Evolutionary conservation across 2,113 vertebrate genomes (phyloP).

Genomic region (Microcebus lehilahytsara): DNA sequence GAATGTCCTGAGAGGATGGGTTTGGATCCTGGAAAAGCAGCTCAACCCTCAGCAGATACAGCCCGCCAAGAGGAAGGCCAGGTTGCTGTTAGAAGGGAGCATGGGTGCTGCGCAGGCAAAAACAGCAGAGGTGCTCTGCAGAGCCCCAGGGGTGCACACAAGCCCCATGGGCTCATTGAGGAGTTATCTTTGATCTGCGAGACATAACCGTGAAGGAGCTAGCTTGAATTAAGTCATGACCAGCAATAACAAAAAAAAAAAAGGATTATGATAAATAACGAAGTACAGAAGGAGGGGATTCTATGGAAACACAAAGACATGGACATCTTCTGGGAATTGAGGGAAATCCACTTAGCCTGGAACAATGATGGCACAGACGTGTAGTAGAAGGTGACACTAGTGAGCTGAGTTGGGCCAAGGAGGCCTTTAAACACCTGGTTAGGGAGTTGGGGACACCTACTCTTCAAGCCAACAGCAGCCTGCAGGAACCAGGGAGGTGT

Average conservation of each 20-base stretch:
- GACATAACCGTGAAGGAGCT: no score
- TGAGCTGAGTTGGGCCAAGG: not conserved
- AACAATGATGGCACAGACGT: not conserved
- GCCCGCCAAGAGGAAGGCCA: not conserved
- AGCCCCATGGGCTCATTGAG: no score
- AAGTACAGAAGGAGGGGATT: not conserved
- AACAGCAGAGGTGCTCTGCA: not conserved
- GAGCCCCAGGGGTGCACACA: not conserved
- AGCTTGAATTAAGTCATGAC: no score
- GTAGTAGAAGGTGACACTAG: not conserved
- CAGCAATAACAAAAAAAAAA: not conserved
- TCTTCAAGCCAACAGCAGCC: not conserved
- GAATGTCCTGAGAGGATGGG: not conserved
- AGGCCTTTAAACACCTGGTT: not conserved
- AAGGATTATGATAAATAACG: not conserved
- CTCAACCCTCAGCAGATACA: not conserved
- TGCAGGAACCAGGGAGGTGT: not conserved
- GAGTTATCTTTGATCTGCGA: no score
- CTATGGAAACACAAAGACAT: not conserved
- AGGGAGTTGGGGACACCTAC: not conserved
- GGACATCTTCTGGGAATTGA: not conserved
- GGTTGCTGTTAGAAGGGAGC: not conserved
- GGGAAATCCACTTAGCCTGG: not conserved
- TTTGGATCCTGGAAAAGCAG: not conserved
- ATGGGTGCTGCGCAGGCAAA: not conserved